Evolutionary conservation across 2,797 vertebrate genomes (phyloP).

Genomic region (Typhlichthys eigenmanni): DNA sequence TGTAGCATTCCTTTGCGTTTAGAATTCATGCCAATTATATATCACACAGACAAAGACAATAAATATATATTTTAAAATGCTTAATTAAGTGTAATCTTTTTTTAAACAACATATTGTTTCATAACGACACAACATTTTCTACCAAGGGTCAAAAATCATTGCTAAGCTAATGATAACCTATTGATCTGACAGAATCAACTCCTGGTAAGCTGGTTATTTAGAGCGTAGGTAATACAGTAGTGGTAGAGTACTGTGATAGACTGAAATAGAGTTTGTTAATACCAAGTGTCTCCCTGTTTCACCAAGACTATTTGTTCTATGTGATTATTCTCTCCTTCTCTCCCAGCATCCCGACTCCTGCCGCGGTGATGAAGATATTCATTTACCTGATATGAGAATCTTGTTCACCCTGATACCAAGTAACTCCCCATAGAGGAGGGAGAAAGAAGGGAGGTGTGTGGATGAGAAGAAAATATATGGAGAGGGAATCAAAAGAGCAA

Average conservation of each 20-base stretch:
- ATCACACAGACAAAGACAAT: background rate
- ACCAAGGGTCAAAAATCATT: constrained; percentile 45
- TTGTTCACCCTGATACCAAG: constrained; percentile 69
- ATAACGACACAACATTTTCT: background rate
- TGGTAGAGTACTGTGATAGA: constrained; percentile 38
- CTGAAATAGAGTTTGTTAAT: constrained; percentile 60
- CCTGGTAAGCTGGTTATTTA: constrained; percentile 56
- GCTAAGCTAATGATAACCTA: constrained; percentile 43
- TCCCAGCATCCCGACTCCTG: constrained; percentile 54
- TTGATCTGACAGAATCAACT: constrained; percentile 42
- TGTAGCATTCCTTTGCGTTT: constrained; percentile 13
- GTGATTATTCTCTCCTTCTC: constrained; percentile 73
- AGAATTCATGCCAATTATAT: background rate
- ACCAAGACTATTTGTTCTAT: constrained; percentile 68
- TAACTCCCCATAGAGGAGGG: constrained; percentile 58
- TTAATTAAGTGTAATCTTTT: too few relatives aligned
- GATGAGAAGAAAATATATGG: constrained; percentile 2
- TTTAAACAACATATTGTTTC: too few relatives aligned
- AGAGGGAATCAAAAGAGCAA: constrained; percentile 36
- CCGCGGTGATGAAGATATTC: constrained; percentile 73
- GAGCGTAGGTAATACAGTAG: background rate
- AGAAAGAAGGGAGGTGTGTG: constrained; percentile 38
- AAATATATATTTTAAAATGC: background rate
- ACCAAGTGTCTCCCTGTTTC: constrained; percentile 65
- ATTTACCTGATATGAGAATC: constrained; percentile 77